phyloP scores from a whole-genome alignment of 2,113 vertebrate genomes.

The Rhipidura dahli region DNA sequence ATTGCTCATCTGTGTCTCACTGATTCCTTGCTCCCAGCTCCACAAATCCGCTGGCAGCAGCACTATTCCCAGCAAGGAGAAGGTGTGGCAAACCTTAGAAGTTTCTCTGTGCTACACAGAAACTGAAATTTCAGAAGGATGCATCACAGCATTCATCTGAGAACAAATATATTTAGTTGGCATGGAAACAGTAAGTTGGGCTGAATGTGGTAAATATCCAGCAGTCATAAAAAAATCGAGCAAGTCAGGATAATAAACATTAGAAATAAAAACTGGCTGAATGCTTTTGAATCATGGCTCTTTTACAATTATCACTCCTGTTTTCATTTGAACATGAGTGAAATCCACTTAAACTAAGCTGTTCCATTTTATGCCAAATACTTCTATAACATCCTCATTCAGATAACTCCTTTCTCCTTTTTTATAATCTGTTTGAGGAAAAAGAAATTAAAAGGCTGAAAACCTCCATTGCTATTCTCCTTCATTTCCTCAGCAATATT shows the following conservation, averaged over 20 bases:
- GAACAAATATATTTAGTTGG: conserved; percentile 76
- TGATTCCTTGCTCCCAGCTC: background rate
- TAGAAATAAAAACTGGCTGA: conserved; percentile 64
- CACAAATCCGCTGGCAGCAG: background rate
- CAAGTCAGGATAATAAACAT: conserved; percentile 70
- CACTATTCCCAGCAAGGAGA: background rate
- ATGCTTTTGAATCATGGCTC: conserved; percentile 68
- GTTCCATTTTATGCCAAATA: conserved; percentile 52
- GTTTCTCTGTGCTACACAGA: conserved; percentile 21
- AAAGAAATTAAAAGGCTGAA: conserved; percentile 60
- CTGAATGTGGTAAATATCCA: conserved; percentile 72
- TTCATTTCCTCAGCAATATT: conserved; percentile 55
- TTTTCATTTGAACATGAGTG: conserved; percentile 62
- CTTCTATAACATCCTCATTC: conserved; percentile 1
- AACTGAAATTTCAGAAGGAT: conserved; percentile 42
- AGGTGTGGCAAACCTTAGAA: conserved; percentile 57
- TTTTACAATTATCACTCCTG: conserved; percentile 67
- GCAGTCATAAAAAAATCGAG: conserved; percentile 68
- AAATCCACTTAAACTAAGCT: conserved; percentile 61
- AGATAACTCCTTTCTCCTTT: conserved; percentile 13
- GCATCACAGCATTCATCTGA: conserved; percentile 62
- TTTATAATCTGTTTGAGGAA: conserved; percentile 52
- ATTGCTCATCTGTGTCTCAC: background rate
- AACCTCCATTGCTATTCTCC: conserved; percentile 38
- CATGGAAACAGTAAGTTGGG: conserved; percentile 70